Percentiles rank a stretch among this genome's conserved stretches.
Evolutionary conservation across 2,888 invertebrate species (phyloP).

Genomic region (Lepidonotus clava): DNA sequence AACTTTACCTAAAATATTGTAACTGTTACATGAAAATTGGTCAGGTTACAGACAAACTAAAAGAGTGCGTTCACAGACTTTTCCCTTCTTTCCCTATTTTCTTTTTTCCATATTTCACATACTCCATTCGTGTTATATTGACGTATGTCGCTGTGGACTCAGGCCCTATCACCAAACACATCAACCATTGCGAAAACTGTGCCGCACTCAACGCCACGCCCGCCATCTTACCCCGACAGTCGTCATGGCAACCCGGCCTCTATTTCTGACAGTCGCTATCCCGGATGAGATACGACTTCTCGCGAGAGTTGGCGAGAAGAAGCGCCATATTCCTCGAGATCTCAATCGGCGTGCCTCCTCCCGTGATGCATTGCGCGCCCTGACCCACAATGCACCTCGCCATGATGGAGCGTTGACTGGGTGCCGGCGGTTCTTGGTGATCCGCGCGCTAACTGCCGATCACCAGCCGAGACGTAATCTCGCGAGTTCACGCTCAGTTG

Average conservation of each 20-base stretch:
- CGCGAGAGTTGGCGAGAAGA: background rate
- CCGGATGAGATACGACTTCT: constrained; percentile 1
- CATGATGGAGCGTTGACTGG: background rate
- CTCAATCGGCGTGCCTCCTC: background rate
- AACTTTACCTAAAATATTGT: too few species aligned
- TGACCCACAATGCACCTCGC: constrained; percentile 38
- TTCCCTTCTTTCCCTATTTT: too few species aligned
- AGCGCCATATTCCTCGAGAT: background rate
- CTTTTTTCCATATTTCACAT: too few species aligned
- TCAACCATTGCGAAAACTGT: too few species aligned
- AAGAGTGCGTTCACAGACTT: too few species aligned
- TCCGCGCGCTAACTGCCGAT: constrained; percentile 3
- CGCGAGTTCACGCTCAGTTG: constrained; percentile 11
- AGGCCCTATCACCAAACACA: too few species aligned
- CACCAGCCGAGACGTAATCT: background rate
- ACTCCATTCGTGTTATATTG: too few species aligned
- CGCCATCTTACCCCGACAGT: constrained; percentile 8
- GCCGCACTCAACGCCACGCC: background rate
- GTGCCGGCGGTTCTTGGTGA: background rate
- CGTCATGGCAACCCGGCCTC: background rate
- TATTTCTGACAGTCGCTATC: background rate
- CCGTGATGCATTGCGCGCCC: constrained; percentile 21
- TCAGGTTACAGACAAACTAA: too few species aligned
- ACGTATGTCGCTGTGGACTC: too few species aligned
- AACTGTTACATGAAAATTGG: too few species aligned